Evolutionary conservation across 2,888 invertebrate species (phyloP), one percentile per base, ranked within the genome.

Genomic region (Priocnemis perturbator): DNA sequence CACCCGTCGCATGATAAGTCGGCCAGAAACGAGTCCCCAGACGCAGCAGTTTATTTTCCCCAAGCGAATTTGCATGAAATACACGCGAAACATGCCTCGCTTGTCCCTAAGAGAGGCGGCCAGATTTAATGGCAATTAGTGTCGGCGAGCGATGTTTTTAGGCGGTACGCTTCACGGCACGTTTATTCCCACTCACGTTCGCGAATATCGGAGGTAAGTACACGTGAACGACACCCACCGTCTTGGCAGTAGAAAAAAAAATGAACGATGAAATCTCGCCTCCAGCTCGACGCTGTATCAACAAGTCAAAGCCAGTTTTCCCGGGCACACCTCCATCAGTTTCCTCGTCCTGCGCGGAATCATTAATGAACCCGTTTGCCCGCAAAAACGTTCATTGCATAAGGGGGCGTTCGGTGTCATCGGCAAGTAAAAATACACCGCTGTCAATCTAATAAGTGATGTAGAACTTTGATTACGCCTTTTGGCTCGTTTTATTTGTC

Each of bases 251-350:
- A n/a, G n/a, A n/a, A n/a, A 15, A 14, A 19, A 14, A 50, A n/a
- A 50, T 50, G 3, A 50, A 57, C 19, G 48, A 23, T 19, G 23
- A 17, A 20, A 23, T n/a, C 14, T n/a, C 21, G 21, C 50, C 60
- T 50, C 21, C 7, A 11, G 47, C 57, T 30, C 17, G 37, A 48
- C 21, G 44, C 37, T 20, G 15, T 5, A 19, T 9, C 21, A 19
- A 53, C 9, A 60, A 30, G 53, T 55, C 26, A 14, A 37, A 44
- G 45, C 60, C 30, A 21, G 55, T 74, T 73, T 65, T 11, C 47
- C 15, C 19, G n/a, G 61, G 53, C 70, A 67, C 63, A 64, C 52
- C 65, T 73, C 50, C 44, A 9, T 0, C 15, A 15, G 20, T 50
- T 67, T 70, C 52, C 52, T 47, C 57, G 26, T 57, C 15, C 5